phyloP scores from a whole-genome alignment of 2,888 invertebrate species.

The Synanthedon tipuliformis region DNA sequence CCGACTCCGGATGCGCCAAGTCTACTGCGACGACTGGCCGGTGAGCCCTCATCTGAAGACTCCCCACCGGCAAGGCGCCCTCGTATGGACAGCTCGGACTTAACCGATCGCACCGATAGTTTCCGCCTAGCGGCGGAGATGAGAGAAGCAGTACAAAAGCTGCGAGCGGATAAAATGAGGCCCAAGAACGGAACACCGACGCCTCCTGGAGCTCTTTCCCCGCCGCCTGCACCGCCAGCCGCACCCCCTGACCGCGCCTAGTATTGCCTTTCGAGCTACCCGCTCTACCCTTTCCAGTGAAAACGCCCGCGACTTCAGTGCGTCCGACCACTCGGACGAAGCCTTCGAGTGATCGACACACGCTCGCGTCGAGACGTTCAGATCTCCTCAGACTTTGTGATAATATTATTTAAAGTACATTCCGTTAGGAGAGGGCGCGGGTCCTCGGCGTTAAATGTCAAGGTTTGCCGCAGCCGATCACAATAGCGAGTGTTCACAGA shows the following conservation, averaged over 20 bases:
- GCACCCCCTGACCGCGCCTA: conserved; percentile 23
- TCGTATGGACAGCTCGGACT: conserved; percentile 65
- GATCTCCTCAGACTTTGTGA: conserved; percentile 58
- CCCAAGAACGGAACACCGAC: conserved; percentile 50
- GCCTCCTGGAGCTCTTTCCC: conserved; percentile 29
- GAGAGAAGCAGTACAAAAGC: conserved; percentile 61
- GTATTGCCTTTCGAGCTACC: conserved; percentile 12
- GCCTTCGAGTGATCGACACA: not conserved
- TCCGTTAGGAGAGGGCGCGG: conserved; percentile 29
- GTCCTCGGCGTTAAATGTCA: conserved; percentile 7
- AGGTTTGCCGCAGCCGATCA: conserved; percentile 3
- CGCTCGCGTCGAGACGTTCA: conserved; percentile 19
- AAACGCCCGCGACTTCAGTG: conserved; percentile 6
- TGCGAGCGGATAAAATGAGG: conserved; percentile 59
- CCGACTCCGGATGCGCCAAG: conserved; percentile 65
- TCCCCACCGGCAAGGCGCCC: conserved; percentile 52
- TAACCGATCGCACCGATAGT: not conserved
- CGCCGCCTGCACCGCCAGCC: conserved; percentile 25
- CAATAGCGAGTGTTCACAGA: conserved; percentile 4
- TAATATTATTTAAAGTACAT: conserved; percentile 62
- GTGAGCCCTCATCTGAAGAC: conserved; percentile 69
- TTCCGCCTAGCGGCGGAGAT: conserved; percentile 58
- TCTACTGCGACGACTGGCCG: conserved; percentile 79
- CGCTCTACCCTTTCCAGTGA: conserved; percentile 13
- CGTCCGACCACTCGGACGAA: not conserved